Base-by-base conservation (phyloP, 2,888 invertebrate species). In the Anthrax anthrax region DNA sequence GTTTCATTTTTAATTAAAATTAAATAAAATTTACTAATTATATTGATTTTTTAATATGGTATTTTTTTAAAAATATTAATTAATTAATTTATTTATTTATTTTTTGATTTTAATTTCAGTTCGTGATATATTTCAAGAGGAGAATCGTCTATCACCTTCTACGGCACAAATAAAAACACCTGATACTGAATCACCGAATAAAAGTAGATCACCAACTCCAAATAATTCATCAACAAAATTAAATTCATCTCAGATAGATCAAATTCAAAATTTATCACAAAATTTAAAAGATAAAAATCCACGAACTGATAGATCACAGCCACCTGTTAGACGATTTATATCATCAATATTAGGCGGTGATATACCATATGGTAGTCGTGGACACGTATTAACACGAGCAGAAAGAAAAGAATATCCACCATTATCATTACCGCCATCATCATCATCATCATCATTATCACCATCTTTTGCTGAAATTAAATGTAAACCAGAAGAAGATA, bases 301-400 rank as follows among this genome's bases (percentile, higher is more conserved):
- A 40, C 37, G 40, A 39, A 39, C 36, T 23, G 48, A 50, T 18
- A 34, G 56, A 43, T 37, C 39, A n/a, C 42, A 32, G 48, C 57
- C 61, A 19, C 72, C 75, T 34, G 76, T 78, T 1, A 67, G 78
- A 39, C 73, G 83, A 53, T 87, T 86, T 60, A 81, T 83, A 51
- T 85, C 85, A 18, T 85, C 85, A 18, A 84, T 85, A 57, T 73
- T 85, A 29, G 86, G 86, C 27, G 86, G 85, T 18, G 84, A 84
- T 58, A 75, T 83, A 39, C 86, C 86, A 5, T 87, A 86, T 56
- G 84, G 84, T n/a, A 83, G 84, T 57, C 72, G 80, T 57, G 78
- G 81, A 40, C 81, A 84, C 61, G 81, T 87, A 4, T 70, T 84
- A n/a, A 86, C 86, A 41, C 77, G 81, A 58, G 86, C 86, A 18